Evolutionary conservation across 2,888 invertebrate genomes (phyloP), one percentile per base, ranked within the genome.

Genomic region (Epistrophe eligans): DNA sequence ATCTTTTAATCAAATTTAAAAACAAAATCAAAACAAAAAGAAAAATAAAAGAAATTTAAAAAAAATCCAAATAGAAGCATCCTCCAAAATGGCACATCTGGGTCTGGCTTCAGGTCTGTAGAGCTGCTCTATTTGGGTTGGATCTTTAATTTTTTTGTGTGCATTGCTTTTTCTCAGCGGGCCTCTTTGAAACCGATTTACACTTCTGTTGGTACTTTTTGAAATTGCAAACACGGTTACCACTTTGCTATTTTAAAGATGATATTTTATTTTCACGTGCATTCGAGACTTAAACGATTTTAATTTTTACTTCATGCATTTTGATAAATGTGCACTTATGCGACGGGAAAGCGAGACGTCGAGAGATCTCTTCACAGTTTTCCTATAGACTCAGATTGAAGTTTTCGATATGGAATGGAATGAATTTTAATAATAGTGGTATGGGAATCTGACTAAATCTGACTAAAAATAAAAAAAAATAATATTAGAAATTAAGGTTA

Each of bases 1-100:
- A 76, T 79, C 71, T 71, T 84, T 84, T 84, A 84, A 84, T 80
- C 84, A 84, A 84, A 84, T 79, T 80, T 67, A 77, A 73, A 79
- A 82, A 43, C 43, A 43, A 52, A 38, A 0, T 52, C 28, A 50
- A 57, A 32, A 58, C 15, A 38, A 35, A 28, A 38, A 15, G 0
- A 24, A 13, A 28, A 38, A 15, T 0, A 24, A 13, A 62, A 55
- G 17, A 32, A 17, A 2, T n/a, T n/a, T n/a, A n/a, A n/a, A n/a
- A 50, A 55, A 67, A 32, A 32, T 19, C 7, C 10, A 24, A 52
- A 70, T 40, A 35, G 35, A 45, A 55, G 40, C 60, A 50, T 52
- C 58, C 17, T 19, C 9, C 19, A 2, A 50, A 70, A 58, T 55
- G n/a, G 28, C 40, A 70, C 58, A 48, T 50, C 74, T 48, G 58